Conservation (phyloP, 2,113 vertebrate species). For the Eudorcas thomsonii region DNA sequence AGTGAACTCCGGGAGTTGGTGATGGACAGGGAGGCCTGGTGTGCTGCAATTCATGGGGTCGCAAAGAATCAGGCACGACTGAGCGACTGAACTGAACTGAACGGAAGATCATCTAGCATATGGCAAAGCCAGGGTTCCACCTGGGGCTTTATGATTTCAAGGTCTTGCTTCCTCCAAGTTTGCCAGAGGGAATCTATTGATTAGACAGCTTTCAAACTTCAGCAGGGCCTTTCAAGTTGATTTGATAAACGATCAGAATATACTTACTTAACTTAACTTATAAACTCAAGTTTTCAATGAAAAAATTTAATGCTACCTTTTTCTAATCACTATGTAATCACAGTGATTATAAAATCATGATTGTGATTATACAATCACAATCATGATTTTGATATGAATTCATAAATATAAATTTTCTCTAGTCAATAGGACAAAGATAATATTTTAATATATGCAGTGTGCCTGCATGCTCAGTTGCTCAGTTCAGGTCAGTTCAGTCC, state of each 20-base stretch:
- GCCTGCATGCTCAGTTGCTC: not conserved
- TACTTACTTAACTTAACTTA: not conserved
- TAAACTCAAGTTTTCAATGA: not conserved
- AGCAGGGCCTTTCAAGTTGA: not conserved
- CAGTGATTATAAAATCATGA: not conserved
- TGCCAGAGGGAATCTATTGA: not conserved
- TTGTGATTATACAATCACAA: not conserved
- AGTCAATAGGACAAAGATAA: not conserved
- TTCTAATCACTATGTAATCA: not conserved
- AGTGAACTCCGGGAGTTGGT: too few species aligned
- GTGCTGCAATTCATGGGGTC: too few species aligned
- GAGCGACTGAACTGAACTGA: too few species aligned
- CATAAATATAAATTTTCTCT: not conserved
- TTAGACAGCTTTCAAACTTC: not conserved
- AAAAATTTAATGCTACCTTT: not conserved
- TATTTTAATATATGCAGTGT: not conserved
- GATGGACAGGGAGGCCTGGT: too few species aligned
- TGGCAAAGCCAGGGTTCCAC: not conserved
- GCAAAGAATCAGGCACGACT: rapidly evolving
- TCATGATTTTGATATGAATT: not conserved
- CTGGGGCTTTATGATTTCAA: not conserved
- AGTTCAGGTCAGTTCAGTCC: too few species aligned
- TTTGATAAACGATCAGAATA: not conserved
- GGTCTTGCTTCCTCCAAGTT: not conserved
- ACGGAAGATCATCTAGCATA: not conserved